These are phyloP conservation scores for Dromaius novaehollandiae DNA, from an alignment of 2,113 vertebrate genomes.

Conservation along the genomic window DNA sequence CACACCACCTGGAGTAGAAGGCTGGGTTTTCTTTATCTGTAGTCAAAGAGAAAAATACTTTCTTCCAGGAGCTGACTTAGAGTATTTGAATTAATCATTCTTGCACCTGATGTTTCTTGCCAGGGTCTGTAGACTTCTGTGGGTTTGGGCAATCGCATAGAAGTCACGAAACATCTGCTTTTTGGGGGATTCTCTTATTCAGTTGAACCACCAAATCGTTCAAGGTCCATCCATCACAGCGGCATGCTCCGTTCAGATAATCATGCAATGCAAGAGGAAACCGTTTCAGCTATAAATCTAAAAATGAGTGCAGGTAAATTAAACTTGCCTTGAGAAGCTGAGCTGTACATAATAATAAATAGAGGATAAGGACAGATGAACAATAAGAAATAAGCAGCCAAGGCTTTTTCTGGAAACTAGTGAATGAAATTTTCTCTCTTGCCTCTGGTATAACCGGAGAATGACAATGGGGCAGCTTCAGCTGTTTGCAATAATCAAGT, in stretches of 20 bases:
- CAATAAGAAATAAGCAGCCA: not conserved
- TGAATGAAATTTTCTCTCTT: not conserved
- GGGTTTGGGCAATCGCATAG: not conserved
- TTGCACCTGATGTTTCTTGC: not conserved
- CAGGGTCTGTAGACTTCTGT: not conserved
- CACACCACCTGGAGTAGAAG: not conserved
- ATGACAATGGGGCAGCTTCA: not conserved
- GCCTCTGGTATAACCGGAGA: not conserved
- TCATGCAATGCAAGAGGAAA: not conserved
- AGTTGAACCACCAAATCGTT: not conserved
- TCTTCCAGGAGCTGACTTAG: not conserved
- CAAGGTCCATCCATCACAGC: not conserved
- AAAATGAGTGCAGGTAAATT: conserved; percentile 21
- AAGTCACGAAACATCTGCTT: not conserved
- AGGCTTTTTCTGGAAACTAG: not conserved
- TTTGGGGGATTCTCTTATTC: not conserved
- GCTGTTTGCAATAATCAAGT: not conserved
- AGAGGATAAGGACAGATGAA: not conserved
- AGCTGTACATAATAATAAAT: not conserved
- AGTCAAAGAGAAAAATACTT: not conserved
- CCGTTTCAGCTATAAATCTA: not conserved
- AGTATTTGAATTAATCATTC: not conserved
- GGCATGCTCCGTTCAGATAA: not conserved
- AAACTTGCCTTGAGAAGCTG: conserved; percentile 24
- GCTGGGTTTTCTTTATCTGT: not conserved